Conservation (phyloP, 2,797 vertebrate species). For the Mycteria americana region DNA sequence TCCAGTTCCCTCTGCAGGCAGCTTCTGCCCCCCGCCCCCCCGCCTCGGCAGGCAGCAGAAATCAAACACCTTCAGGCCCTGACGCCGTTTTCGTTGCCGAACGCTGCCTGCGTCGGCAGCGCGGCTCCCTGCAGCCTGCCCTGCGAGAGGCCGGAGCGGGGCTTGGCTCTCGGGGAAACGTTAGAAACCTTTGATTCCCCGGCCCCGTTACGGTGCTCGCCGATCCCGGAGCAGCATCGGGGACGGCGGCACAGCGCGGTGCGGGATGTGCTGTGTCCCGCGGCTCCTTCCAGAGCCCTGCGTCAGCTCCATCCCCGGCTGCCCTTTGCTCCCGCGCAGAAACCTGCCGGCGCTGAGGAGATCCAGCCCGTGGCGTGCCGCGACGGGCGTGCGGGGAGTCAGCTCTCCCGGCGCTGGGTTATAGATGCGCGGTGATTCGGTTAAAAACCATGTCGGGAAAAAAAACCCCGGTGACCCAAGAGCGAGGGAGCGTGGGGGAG, state of each 20-base stretch:
- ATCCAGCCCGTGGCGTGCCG: background rate
- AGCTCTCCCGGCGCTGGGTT: background rate
- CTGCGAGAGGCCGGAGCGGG: background rate
- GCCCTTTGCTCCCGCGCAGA: background rate
- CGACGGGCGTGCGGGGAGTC: fast-evolving
- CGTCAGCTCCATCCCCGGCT: fast-evolving
- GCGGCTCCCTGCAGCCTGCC: background rate
- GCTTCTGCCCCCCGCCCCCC: background rate
- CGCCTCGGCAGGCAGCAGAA: background rate
- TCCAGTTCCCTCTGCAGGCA: background rate
- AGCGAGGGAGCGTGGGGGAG: background rate
- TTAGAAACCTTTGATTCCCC: background rate
- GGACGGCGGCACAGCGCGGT: background rate
- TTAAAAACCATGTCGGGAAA: background rate
- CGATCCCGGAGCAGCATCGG: background rate
- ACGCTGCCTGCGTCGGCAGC: background rate
- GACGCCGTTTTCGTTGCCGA: background rate
- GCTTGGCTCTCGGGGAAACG: background rate
- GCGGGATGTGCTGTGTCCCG: background rate
- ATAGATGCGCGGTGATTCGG: background rate
- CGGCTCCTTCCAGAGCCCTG: background rate
- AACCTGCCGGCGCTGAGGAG: background rate
- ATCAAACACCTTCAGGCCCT: conserved; percentile 4
- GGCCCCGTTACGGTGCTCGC: fast-evolving
- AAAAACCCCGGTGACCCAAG: background rate